Conservation (phyloP, 2,113 vertebrate genomes). For the Todiramphus saurophagus region DNA sequence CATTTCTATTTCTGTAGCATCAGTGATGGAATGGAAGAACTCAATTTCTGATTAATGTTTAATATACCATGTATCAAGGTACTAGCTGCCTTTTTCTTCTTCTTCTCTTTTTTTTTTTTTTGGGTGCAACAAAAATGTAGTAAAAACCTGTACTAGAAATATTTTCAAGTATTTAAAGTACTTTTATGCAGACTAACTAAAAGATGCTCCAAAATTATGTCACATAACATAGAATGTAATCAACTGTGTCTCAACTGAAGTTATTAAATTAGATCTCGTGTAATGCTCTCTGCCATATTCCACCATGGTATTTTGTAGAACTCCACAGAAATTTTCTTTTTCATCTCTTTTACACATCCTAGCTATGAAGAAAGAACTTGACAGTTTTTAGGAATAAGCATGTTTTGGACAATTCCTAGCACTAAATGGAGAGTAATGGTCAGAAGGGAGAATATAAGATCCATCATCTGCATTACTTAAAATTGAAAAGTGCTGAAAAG, state of each 20-base stretch:
- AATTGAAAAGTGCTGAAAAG: background rate
- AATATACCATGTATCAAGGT: background rate
- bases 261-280: background rate
- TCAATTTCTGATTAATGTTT: background rate
- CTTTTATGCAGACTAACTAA: background rate
- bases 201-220: background rate
- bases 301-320: background rate
- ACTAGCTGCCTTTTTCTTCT: background rate
- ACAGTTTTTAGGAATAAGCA: background rate
- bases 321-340: background rate
- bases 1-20: background rate
- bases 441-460: background rate
- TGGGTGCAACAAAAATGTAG: background rate
- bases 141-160: background rate
- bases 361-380: background rate
- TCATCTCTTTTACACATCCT: background rate
- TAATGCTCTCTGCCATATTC: background rate
- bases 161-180: background rate
- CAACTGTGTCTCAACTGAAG: background rate
- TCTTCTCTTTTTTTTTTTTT: too few relatives aligned
- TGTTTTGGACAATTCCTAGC: background rate
- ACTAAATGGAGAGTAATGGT: background rate
- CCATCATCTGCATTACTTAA: background rate
- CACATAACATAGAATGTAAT: background rate
- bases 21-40: background rate